These are phyloP conservation scores for Epinephelus lanceolatus DNA, from an alignment of 2,113 vertebrate species.

Conservation along the genomic window DNA sequence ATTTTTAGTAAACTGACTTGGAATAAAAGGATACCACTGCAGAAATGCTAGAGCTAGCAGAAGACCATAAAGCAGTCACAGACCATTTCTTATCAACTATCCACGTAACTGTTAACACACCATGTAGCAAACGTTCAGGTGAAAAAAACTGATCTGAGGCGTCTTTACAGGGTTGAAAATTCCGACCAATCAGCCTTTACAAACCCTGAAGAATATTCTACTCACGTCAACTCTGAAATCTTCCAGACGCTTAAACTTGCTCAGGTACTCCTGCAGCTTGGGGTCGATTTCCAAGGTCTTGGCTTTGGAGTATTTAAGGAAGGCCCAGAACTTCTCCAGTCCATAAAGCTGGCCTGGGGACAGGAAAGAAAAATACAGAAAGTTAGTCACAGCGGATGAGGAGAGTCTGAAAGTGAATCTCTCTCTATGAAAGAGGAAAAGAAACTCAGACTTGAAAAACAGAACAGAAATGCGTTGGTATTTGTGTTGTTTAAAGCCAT, in stretches of 20 bases:
- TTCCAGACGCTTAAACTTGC: slow-evolving; percentile 97
- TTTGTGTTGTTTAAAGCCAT: not conserved
- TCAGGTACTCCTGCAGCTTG: slow-evolving; percentile 94
- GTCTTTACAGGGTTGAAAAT: not conserved
- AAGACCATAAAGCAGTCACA: not conserved
- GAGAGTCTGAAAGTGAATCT: accelerated
- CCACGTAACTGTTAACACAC: not conserved
- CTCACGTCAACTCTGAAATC: slow-evolving; percentile 98
- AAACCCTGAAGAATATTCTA: slow-evolving; percentile 36
- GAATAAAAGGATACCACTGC: not conserved
- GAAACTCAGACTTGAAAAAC: not conserved
- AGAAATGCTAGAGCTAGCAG: not conserved
- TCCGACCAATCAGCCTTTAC: not conserved
- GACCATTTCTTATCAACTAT: too few relatives aligned
- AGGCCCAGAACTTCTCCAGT: slow-evolving; percentile 99
- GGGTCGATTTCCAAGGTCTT: slow-evolving; percentile 96
- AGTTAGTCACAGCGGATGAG: not conserved
- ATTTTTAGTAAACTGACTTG: not conserved
- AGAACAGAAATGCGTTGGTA: too few relatives aligned
- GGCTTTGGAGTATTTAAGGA: slow-evolving; percentile 99
- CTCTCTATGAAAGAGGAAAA: not conserved
- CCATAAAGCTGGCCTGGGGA: slow-evolving; percentile 95
- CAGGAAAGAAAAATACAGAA: not conserved
- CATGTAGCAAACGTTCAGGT: not conserved
- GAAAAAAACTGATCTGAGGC: not conserved